Evolutionary conservation across 2,888 invertebrate genomes (phyloP).

Genomic region (Melitaea athalia): DNA sequence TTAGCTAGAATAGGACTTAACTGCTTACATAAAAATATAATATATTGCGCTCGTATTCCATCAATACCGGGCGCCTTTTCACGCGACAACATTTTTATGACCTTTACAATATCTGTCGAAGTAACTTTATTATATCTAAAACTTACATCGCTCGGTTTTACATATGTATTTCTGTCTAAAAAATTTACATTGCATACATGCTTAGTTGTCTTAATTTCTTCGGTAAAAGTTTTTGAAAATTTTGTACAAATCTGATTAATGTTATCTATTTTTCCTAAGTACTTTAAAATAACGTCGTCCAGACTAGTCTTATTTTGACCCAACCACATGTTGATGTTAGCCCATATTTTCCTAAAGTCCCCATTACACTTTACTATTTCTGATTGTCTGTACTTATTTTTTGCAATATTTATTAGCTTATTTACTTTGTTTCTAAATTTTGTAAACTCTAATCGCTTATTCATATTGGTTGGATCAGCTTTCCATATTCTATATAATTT

Average conservation of each 20-base stretch:
- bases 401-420: too few relatives aligned
- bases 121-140: background rate
- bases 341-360: too few relatives aligned
- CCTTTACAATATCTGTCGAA: background rate
- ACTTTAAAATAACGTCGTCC: too few relatives aligned
- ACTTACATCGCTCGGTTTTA: background rate
- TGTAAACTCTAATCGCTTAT: too few relatives aligned
- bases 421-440: too few relatives aligned
- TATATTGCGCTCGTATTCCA: background rate
- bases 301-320: too few relatives aligned
- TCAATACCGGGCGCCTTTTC: background rate
- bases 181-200: background rate
- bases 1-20: constrained; percentile 18
- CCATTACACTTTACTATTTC: too few relatives aligned
- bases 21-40: background rate
- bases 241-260: constrained; percentile 4
- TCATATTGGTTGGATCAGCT: too few relatives aligned
- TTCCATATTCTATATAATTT: too few relatives aligned
- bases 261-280: constrained; percentile 5
- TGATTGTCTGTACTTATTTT: too few relatives aligned
- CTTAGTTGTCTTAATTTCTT: background rate
- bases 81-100: background rate
- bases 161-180: constrained; percentile 2
- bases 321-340: too few relatives aligned
- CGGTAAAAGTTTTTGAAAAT: background rate